phyloP scores from a whole-genome alignment of 2,888 invertebrate species.

The Timema podura region DNA sequence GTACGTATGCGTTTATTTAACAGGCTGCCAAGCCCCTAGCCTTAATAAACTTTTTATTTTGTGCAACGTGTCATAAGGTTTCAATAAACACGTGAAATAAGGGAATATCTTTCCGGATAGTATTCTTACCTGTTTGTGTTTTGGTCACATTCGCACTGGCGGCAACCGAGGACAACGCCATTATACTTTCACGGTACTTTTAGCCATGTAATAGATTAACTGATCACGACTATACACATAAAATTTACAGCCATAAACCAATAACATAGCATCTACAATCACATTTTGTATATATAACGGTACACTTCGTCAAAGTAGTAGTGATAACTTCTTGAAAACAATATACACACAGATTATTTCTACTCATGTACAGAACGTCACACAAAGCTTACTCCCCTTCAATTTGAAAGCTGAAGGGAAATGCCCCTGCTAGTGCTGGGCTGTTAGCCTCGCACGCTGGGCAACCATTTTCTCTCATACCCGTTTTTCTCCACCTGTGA shows the following conservation, averaged over 20 bases:
- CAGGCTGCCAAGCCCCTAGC: no score
- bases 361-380: constrained; percentile 24
- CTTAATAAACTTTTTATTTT: no score
- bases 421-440: constrained; percentile 28
- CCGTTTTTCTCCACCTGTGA: constrained; percentile 61
- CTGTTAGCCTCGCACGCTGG: constrained; percentile 55
- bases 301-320: constrained; percentile 8
- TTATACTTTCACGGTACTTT: constrained; percentile 38
- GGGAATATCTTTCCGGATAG: no score
- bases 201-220: constrained; percentile 33
- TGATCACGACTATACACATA: constrained; percentile 22
- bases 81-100: no score
- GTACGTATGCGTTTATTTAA: no score
- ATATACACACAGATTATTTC: background rate
- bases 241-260: background rate
- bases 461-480: constrained; percentile 50
- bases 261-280: background rate
- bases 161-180: constrained; percentile 44
- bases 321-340: no score
- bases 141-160: constrained; percentile 36
- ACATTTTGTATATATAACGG: background rate
- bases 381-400: constrained; percentile 31
- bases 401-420: constrained; percentile 37
- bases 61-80: no score
- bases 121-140: constrained; percentile 33